phyloP scores from a whole-genome alignment of 2,113 vertebrate species.

The Pelecanus crispus region DNA sequence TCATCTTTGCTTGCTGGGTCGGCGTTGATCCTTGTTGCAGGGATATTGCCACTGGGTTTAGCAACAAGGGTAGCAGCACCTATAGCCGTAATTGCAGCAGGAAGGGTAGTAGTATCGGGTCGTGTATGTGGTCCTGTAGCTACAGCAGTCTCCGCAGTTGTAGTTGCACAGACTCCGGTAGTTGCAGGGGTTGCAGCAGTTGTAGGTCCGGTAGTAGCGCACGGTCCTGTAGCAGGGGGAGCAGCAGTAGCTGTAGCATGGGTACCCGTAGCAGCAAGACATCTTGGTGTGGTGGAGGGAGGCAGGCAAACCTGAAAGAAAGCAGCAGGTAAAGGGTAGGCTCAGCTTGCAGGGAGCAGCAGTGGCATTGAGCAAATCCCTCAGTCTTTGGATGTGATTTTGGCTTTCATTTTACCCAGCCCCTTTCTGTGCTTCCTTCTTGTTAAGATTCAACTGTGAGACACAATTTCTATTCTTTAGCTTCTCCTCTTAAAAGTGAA shows the following conservation, averaged over 20 bases:
- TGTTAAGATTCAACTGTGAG: neutral
- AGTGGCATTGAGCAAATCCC: neutral
- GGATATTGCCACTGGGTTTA: fast-evolving
- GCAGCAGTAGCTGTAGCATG: neutral
- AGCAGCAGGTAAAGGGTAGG: neutral
- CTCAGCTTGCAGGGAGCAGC: neutral
- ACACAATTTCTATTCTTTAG: neutral
- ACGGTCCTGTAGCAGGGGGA: neutral
- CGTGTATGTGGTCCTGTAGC: fast-evolving
- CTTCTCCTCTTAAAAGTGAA: neutral
- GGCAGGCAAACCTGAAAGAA: neutral
- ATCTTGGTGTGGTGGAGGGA: neutral
- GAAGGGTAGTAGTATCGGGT: neutral
- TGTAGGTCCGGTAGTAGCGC: neutral
- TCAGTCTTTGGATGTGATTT: neutral
- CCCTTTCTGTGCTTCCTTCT: neutral
- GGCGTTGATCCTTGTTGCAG: fast-evolving
- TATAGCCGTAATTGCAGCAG: neutral
- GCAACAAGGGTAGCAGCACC: neutral
- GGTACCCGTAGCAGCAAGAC: neutral
- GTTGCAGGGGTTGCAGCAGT: neutral
- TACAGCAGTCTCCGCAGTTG: neutral
- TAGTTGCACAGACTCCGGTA: neutral
- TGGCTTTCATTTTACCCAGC: neutral
- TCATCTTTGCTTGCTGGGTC: neutral